Base-by-base conservation (phyloP, 1,140 invertebrate genomes). In the Leptinotarsa texana region DNA sequence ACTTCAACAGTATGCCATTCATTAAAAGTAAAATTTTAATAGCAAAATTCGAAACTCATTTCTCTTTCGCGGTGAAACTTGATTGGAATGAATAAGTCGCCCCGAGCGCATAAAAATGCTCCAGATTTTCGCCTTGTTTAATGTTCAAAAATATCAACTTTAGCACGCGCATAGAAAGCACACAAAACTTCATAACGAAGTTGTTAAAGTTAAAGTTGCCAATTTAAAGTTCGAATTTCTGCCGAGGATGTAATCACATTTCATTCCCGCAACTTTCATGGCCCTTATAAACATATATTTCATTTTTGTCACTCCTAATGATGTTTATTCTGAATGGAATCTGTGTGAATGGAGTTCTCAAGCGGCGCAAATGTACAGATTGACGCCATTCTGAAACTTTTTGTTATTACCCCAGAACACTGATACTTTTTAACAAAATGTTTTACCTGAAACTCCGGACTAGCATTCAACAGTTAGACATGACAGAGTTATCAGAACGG, bases 201-300 rank as follows among this genome's bases (percentile, higher is more conserved):
- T 73, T 73, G 72, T 65, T 63, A 67, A 63, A 72, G 70, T 63
- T 72, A 63, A 73, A 73, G 72, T 73, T 73, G 72, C 72, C 72
- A 73, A 66, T 73, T 73, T 73, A 73, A 73, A 73, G 72, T 73
- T 73, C 21, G 51, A 73, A 73, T 66, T 73, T 73, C 72, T 63
- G 17, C 15, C 72, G 42, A 18, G n/a, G 47, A 62, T 18, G 72
- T 57, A 66, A 73, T 47, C 63, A 65, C 63, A 67, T 73, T 72
- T 47, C 51, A n/a, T 5, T 47, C n/a, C 69, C 24, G 15, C 69
- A 72, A 72, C 51, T 72, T 62, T 72, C 62, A 72, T 69, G 21
- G 47, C 67, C 17, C 27, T 18, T 49, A 33, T 47, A 69, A 21
- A 47, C 67, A 48, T 69, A 69, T 69, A 69, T 69, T 69, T 69